phyloP scores from a whole-genome alignment of 2,113 vertebrate genomes.

The Oenanthe oenanthe region DNA sequence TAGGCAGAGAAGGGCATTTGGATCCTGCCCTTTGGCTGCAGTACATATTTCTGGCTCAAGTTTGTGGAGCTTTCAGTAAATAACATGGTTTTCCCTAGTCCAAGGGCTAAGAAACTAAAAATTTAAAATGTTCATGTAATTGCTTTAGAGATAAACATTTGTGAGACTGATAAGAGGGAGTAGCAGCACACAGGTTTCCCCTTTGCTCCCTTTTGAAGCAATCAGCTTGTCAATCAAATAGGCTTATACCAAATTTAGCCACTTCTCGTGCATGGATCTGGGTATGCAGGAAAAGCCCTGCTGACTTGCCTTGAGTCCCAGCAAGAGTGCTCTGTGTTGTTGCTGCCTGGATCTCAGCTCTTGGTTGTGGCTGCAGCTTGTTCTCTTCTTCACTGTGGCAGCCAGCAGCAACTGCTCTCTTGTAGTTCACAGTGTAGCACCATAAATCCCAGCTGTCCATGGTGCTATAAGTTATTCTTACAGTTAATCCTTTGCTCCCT shows the following conservation, averaged over 20 bases:
- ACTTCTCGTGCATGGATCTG: fast-evolving
- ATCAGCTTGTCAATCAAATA: background rate
- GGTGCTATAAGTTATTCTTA: background rate
- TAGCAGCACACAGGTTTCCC: background rate
- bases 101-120: conserved; percentile 11
- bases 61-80: background rate
- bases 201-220: background rate
- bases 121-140: background rate
- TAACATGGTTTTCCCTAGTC: background rate
- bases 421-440: background rate
- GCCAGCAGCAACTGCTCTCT: background rate
- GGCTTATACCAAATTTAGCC: background rate
- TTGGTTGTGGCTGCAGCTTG: background rate
- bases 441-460: background rate
- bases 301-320: background rate
- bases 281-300: background rate
- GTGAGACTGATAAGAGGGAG: background rate
- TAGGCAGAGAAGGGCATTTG: background rate
- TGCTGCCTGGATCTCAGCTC: background rate
- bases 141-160: background rate
- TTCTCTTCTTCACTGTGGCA: background rate
- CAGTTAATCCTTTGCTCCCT: background rate
- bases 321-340: background rate
- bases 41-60: background rate
- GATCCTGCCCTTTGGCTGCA: background rate